A percentile compares a stretch with the other conserved stretches of the same genome.
Conservation (phyloP, 1,140 invertebrate genomes). For the Vollenhovia emeryi region DNA sequence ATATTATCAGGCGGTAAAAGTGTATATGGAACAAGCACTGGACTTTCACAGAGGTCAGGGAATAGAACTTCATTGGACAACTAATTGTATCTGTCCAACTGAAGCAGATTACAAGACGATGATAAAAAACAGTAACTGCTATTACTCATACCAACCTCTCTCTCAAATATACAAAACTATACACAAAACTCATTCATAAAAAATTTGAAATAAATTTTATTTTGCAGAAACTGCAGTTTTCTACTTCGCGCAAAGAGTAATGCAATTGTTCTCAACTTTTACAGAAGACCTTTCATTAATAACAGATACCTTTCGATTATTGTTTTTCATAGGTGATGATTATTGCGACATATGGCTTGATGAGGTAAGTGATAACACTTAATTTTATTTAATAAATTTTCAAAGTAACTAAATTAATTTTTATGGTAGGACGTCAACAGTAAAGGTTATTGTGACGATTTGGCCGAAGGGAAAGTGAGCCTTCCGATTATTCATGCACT, state of each 20-base stretch:
- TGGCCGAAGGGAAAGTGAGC: constrained; percentile 99
- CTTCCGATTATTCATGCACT: constrained; percentile 99
- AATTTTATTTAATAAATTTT: background rate
- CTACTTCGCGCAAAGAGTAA: constrained; percentile 96
- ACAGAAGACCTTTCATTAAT: constrained; percentile 94
- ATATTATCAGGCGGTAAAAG: constrained; percentile 89
- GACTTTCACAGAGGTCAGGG: constrained; percentile 98
- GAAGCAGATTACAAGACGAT: constrained; percentile 97
- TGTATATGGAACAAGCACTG: constrained; percentile 95
- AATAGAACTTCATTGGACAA: constrained; percentile 99
- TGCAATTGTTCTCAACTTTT: constrained; percentile 97
- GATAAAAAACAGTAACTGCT: constrained; percentile 93
- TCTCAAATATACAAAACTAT: too few species aligned
- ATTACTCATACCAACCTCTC: background rate
- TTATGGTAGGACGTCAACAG: constrained; percentile 94
- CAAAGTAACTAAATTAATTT: constrained; percentile 64
- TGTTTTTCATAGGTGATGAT: constrained; percentile 98
- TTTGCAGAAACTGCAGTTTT: constrained; percentile 96
- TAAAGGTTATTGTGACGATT: constrained; percentile 98
- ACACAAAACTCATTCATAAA: too few species aligned
- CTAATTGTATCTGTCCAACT: constrained; percentile 96
- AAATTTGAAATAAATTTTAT: background rate
- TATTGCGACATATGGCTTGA: constrained; percentile 95
- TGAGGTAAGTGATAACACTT: constrained; percentile 88
- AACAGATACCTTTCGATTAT: constrained; percentile 93